Evolutionary conservation across 2,888 invertebrate genomes (phyloP), one percentile per base, ranked within the genome.

Genomic region (Hyposoter dolosus): DNA sequence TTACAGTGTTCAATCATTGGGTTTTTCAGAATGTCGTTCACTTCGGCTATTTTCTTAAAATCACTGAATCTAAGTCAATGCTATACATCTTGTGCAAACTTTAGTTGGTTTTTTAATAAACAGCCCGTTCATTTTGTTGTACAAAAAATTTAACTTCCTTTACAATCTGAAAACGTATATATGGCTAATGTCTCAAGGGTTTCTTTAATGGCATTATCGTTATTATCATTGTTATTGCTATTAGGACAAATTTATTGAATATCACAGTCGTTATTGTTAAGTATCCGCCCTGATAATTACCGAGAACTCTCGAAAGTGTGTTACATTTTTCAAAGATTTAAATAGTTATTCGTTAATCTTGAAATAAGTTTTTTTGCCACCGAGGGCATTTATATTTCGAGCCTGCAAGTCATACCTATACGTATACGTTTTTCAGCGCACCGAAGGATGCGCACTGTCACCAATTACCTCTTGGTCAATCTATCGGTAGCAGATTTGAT

Each of bases 381-480:
- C 2, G 47, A 47, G 69, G 12, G 28, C 45, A 69, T 28, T 47
- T 47, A 6, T 28, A 45, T 15, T 17, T 19, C 19, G 3, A 60
- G 45, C 35, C 63, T 32, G 19, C 28, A 53, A 77, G 40, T 77
- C 50, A 65, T 23, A 45, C 10, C 6, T 43, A 65, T 53, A 28
- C 23, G 53, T 45, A 40, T 68, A 78, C n/a, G n/a, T 63, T 90
- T 95, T 95, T 60, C 95, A 98, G 97, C 97, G 80, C 97, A 98
- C 93, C 95, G 97, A 80, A 95, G 97, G 87, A 98, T 98, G 97
- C 94, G 98, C 86, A 98, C 98, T 0, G 98, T 98, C 10, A 98
- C 98, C 75, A 98, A 98, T 95, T 98, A 98, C 94, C 98, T 98
- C 94, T 95, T 98, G 87, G 96, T 98, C 87, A 98, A 98, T 93